These are phyloP conservation scores for Phaethon lepturus DNA, from an alignment of 2,113 vertebrate species.

Conservation along the genomic window DNA sequence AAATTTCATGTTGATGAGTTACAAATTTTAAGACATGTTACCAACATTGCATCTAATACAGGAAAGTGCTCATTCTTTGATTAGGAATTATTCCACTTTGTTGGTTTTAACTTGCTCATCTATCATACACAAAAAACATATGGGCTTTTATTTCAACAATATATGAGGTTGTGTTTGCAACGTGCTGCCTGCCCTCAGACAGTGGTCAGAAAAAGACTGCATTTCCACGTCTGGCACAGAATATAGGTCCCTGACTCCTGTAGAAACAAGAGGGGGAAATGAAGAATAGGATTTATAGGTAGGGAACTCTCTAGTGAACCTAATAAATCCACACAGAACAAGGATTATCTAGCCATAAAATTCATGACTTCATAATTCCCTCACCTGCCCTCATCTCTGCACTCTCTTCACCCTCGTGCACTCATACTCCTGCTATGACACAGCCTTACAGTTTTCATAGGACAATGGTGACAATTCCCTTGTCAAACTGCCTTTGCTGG, in stretches of 20 bases:
- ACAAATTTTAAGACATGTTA: background rate
- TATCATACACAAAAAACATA: background rate
- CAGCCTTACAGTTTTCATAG: background rate
- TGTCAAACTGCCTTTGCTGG: background rate
- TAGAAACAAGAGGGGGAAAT: background rate
- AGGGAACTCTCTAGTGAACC: background rate
- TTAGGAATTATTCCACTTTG: background rate
- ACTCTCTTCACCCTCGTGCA: background rate
- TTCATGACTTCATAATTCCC: background rate
- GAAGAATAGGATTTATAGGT: background rate
- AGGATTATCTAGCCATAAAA: background rate
- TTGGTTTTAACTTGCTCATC: background rate
- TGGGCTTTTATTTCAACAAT: background rate
- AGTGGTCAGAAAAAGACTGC: background rate
- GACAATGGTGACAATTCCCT: background rate
- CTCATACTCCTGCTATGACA: background rate
- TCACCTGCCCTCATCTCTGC: rapidly evolving
- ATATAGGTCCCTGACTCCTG: background rate
- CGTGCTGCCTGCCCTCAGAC: background rate
- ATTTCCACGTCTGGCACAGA: background rate
- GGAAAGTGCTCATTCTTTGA: background rate
- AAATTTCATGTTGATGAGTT: background rate
- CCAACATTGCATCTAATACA: background rate
- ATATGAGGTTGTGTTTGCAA: background rate
- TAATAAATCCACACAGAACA: background rate